Evolutionary conservation across 2,797 vertebrate species (phyloP), one percentile per base, ranked within the genome.

Genomic region (Liparis tanakae): DNA sequence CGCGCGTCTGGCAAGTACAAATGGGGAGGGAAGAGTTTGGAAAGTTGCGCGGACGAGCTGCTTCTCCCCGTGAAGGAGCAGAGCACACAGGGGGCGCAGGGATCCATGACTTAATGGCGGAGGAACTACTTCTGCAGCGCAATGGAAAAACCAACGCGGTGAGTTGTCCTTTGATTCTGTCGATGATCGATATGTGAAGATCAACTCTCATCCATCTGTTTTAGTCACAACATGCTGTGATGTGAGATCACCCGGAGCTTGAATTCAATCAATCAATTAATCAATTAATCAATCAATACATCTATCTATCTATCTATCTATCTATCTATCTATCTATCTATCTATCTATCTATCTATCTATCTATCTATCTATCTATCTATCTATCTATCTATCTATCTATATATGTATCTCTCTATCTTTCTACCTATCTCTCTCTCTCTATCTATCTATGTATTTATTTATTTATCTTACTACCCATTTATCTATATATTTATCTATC

Each of bases 31-130:
- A 74, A 50, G 48, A 78, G 74, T 79, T 88, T 74, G 76, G 78
- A 69, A 81, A 83, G 65, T 80, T 77, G 68, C 67, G 67, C 70
- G 30, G 62, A 76, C 80, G 73, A 88, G 62, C 54, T 51, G 46
- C 48, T 57, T 54, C 9, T 67, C 57, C 30, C 69, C 72, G 66
- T 9, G 13, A 57, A 67, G 34, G 9, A 60, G 59, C 69, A 69
- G 67, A 64, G 65, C 68, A 77, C 59, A 37, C 65, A 5, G 7
- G 33, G 25, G 25, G 25, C 25, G 25, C 2, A 73, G 59, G 78
- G 25, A 67, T 84, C 82, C 18, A 87, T 87, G 72, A 81, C 50
- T 70, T 90, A 91, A 95, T 95, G 95, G 94, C 93, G 70, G 92
- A 94, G 68, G 92, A 94, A 84, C 70, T 91, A 56, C 87, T 94